Evolutionary conservation across 2,888 invertebrate species (phyloP).

Genomic region (Palloptera scutellata): DNA sequence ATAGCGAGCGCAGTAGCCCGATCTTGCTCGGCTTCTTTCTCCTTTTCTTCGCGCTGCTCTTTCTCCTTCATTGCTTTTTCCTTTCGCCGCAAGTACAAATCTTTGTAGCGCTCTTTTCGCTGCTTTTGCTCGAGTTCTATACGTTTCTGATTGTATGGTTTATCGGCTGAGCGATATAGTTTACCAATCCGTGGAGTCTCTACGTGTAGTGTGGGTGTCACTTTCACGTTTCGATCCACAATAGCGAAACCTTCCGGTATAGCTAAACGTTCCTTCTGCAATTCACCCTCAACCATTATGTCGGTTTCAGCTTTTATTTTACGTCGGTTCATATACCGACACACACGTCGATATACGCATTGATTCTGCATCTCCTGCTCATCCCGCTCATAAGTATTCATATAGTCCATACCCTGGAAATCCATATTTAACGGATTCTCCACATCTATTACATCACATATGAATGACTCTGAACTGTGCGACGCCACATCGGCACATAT

Average conservation of each 20-base stretch:
- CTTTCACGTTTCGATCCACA: slow-evolving; percentile 28
- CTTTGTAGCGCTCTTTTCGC: slow-evolving; percentile 52
- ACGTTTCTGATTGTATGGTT: slow-evolving; percentile 47
- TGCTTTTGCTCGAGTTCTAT: slow-evolving; percentile 45
- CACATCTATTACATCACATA: slow-evolving; percentile 58
- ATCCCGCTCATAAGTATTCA: slow-evolving; percentile 56
- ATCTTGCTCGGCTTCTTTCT: slow-evolving; percentile 38
- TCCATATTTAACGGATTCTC: slow-evolving; percentile 60
- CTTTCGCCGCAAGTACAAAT: slow-evolving; percentile 50
- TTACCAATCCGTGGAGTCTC: slow-evolving; percentile 36
- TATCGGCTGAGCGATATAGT: slow-evolving; percentile 51
- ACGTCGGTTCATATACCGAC: slow-evolving; percentile 54
- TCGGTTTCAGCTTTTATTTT: slow-evolving; percentile 44
- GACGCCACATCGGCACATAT: slow-evolving; percentile 50
- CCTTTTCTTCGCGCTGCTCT: slow-evolving; percentile 30
- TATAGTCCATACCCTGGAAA: slow-evolving; percentile 61
- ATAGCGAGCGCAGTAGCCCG: slow-evolving; percentile 45
- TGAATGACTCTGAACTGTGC: slow-evolving; percentile 48
- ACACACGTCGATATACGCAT: slow-evolving; percentile 52
- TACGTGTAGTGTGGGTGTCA: neutral
- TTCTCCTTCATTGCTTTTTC: slow-evolving; percentile 16
- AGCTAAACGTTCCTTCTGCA: slow-evolving; percentile 49
- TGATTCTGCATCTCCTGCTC: slow-evolving; percentile 58
- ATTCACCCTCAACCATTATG: slow-evolving; percentile 45
- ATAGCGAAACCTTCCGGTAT: slow-evolving; percentile 36